phyloP scores from a whole-genome alignment of 2,888 invertebrate genomes.

The Hydrotaea cyrtoneurina region DNA sequence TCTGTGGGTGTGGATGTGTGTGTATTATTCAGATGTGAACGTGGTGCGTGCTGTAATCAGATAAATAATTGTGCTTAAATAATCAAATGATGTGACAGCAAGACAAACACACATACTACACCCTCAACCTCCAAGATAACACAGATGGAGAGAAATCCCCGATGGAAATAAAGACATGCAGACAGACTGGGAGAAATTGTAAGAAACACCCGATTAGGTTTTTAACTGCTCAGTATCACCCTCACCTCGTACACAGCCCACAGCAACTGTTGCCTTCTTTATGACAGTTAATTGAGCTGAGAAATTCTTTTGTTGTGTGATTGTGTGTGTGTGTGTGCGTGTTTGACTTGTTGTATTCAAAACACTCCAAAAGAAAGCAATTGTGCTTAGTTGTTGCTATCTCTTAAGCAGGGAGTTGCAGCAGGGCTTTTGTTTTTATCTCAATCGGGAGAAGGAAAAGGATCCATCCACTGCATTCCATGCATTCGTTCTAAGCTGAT shows the following conservation, averaged over 20 bases:
- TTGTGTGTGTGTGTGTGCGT: neutral
- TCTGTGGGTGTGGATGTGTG: too few relatives aligned
- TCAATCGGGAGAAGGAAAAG: neutral
- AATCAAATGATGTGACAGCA: constrained; percentile 41
- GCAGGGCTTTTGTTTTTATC: neutral
- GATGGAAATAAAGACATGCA: neutral
- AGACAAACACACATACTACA: neutral
- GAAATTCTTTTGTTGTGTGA: constrained; percentile 39
- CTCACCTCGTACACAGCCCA: neutral
- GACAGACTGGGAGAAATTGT: neutral
- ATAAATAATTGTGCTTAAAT: constrained; percentile 63
- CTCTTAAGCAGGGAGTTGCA: neutral
- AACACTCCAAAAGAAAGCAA: neutral
- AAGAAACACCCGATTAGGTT: constrained; percentile 3
- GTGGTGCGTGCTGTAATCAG: constrained; percentile 66
- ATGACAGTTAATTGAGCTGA: constrained; percentile 59
- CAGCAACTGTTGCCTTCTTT: constrained; percentile 9
- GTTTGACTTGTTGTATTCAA: neutral
- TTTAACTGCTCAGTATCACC: neutral
- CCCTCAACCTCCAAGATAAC: neutral
- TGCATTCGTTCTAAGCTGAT: neutral
- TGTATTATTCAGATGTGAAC: constrained; percentile 10
- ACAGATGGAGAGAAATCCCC: neutral
- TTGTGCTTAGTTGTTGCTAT: neutral
- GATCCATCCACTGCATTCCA: too few relatives aligned